Conservation (phyloP, 2,888 invertebrate genomes). For the Shargacucullia verbasci region DNA sequence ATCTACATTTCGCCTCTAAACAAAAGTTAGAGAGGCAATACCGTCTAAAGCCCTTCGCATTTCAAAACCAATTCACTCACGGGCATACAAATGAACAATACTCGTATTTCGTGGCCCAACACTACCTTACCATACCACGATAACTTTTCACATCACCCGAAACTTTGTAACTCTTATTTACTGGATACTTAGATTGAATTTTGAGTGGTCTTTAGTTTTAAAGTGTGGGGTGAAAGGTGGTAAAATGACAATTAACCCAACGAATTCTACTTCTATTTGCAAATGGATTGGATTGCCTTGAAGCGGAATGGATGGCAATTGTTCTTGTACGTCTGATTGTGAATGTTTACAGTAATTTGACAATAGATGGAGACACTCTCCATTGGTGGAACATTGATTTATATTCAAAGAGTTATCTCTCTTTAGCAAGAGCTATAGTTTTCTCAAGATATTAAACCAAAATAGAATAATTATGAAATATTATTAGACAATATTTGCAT, state of each 20-base stretch:
- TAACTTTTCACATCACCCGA: constrained; percentile 12
- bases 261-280: constrained; percentile 79
- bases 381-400: constrained; percentile 8
- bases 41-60: constrained; percentile 70
- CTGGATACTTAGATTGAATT: constrained; percentile 35
- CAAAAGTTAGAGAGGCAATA: constrained; percentile 63
- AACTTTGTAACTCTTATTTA: constrained; percentile 7
- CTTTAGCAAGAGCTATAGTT: too few relatives aligned
- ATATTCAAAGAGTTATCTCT: constrained; percentile 15
- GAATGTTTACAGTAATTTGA: constrained; percentile 64
- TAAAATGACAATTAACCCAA: constrained; percentile 79
- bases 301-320: constrained; percentile 73
- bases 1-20: constrained; percentile 49
- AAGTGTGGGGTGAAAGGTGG: constrained; percentile 47
- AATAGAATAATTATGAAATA: too few relatives aligned
- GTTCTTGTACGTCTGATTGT: constrained; percentile 67
- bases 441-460: too few relatives aligned
- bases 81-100: constrained; percentile 76
- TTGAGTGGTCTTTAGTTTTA: constrained; percentile 22
- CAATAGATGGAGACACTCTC: constrained; percentile 59
- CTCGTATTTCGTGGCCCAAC: constrained; percentile 77
- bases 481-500: too few relatives aligned
- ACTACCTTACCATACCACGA: constrained; percentile 60
- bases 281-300: constrained; percentile 86
- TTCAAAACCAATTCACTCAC: constrained; percentile 80